Evolutionary conservation across 1,140 invertebrate species (phyloP).

Genomic region (Macrocentrus cingulum): DNA sequence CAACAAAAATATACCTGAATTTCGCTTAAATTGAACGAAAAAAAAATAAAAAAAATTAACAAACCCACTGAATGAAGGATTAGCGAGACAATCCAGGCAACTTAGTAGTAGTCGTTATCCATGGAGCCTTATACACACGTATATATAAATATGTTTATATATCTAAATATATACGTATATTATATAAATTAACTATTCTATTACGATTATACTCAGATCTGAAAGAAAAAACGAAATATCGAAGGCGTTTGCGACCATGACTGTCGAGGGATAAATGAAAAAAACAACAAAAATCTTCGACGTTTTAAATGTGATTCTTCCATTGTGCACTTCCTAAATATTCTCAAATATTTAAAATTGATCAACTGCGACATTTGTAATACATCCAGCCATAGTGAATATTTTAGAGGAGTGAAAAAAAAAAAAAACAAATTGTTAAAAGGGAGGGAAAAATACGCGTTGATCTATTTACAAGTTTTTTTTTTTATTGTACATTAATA

Average conservation of each 20-base stretch:
- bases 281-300: slow-evolving; percentile 1
- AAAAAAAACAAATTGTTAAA: background rate
- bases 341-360: slow-evolving; percentile 5
- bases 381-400: background rate
- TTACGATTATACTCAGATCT: background rate
- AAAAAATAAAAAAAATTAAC: background rate
- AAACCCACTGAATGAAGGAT: slow-evolving; percentile 30
- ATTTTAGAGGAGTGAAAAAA: background rate
- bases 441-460: background rate
- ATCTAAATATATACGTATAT: slow-evolving; percentile 35
- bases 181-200: slow-evolving; percentile 6
- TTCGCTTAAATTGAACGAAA: slow-evolving; percentile 1
- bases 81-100: slow-evolving; percentile 30
- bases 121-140: slow-evolving; percentile 46
- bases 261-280: background rate
- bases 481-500: slow-evolving; percentile 7
- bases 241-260: background rate
- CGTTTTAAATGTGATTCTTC: slow-evolving; percentile 20
- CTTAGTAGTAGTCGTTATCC: slow-evolving; percentile 49
- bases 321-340: slow-evolving; percentile 25
- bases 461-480: background rate
- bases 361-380: slow-evolving; percentile 6
- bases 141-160: slow-evolving; percentile 29
- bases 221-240: background rate
- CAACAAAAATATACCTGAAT: slow-evolving; percentile 34